Conservation (phyloP, 2,888 invertebrate genomes). For the Eumerus sabulonum region DNA sequence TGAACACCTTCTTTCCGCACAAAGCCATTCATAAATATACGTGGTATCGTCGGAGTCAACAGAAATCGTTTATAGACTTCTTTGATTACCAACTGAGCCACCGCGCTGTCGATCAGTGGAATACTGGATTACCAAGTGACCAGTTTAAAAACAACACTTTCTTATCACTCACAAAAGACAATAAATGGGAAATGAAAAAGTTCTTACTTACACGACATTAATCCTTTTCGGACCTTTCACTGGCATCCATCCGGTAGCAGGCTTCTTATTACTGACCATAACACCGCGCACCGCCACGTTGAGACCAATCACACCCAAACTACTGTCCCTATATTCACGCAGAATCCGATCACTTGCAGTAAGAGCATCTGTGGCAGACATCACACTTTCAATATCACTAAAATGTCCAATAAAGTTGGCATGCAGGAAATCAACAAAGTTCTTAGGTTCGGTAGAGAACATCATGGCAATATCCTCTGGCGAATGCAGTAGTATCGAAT, state of each 20-base stretch:
- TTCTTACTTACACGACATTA: constrained; percentile 54
- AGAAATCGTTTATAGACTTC: too few relatives aligned
- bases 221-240: constrained; percentile 80
- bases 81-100: too few relatives aligned
- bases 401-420: constrained; percentile 89
- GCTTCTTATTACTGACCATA: constrained; percentile 86
- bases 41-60: too few relatives aligned
- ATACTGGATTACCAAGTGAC: too few relatives aligned
- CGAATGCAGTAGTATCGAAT: constrained; percentile 80
- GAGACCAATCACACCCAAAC: constrained; percentile 80
- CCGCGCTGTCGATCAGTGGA: too few relatives aligned
- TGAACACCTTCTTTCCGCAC: too few relatives aligned
- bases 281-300: constrained; percentile 84
- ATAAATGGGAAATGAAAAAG: too few relatives aligned
- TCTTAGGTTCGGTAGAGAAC: constrained; percentile 84
- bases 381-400: constrained; percentile 82
- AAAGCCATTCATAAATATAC: too few relatives aligned
- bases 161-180: too few relatives aligned
- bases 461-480: constrained; percentile 84
- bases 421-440: constrained; percentile 85
- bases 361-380: constrained; percentile 83
- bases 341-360: constrained; percentile 86
- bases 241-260: constrained; percentile 87
- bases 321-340: constrained; percentile 82
- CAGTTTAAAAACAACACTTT: too few relatives aligned